These are phyloP conservation scores for Pseudomyrmex cubaensis DNA, from an alignment of 1,140 invertebrate species.

Conservation along the genomic window DNA sequence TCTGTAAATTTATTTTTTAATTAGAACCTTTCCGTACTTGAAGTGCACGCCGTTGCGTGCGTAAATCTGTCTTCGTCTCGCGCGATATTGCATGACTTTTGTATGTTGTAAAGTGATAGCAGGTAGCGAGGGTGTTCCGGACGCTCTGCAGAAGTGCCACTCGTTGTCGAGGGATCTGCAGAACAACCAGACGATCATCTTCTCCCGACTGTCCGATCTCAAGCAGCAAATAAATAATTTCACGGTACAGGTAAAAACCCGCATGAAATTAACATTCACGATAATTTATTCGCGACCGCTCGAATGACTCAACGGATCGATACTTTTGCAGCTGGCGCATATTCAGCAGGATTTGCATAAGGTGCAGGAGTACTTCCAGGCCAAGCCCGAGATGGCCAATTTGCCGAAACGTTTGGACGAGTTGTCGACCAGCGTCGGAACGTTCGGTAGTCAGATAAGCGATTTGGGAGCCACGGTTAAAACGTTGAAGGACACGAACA, in stretches of 20 bases:
- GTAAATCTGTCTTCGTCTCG: background rate
- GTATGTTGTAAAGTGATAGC: slow-evolving; percentile 86
- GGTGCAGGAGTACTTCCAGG: slow-evolving; percentile 86
- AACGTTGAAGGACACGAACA: slow-evolving; percentile 80
- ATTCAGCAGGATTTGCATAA: slow-evolving; percentile 85
- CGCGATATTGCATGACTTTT: background rate
- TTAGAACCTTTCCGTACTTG: slow-evolving; percentile 50
- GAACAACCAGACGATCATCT: slow-evolving; percentile 87
- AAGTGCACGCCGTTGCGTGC: background rate
- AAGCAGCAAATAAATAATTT: slow-evolving; percentile 84
- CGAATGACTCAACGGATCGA: slow-evolving; percentile 28
- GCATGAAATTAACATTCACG: slow-evolving; percentile 5
- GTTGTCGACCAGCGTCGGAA: slow-evolving; percentile 86
- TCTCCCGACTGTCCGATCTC: slow-evolving; percentile 84
- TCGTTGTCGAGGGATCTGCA: slow-evolving; percentile 87
- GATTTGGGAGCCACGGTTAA: slow-evolving; percentile 82
- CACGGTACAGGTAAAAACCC: slow-evolving; percentile 82
- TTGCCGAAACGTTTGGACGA: slow-evolving; percentile 85
- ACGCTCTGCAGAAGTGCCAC: slow-evolving; percentile 88
- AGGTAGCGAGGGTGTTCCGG: slow-evolving; percentile 87
- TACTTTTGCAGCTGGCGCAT: slow-evolving; percentile 80
- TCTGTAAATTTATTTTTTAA: slow-evolving; percentile 17
- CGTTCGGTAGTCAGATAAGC: slow-evolving; percentile 86
- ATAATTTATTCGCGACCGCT: background rate
- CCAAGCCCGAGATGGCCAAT: slow-evolving; percentile 86